A percentile compares a stretch with the other conserved stretches of the same genome.
Evolutionary conservation across 2,113 vertebrate genomes (phyloP).

Genomic region (Microcebus lehilahytsara): DNA sequence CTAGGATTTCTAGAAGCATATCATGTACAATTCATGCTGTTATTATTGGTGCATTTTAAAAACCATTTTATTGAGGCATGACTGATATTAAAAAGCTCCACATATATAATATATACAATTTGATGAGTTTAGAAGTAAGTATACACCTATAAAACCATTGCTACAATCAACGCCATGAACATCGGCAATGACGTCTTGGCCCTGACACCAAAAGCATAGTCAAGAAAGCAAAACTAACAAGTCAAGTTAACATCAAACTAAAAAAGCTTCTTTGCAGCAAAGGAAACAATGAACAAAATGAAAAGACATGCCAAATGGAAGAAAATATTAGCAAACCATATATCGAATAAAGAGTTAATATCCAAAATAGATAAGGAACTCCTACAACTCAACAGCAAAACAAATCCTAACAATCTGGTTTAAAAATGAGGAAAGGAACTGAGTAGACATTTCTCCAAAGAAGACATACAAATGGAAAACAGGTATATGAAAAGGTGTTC

Average conservation of each 20-base stretch:
- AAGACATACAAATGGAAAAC: not conserved
- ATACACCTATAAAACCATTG: not conserved
- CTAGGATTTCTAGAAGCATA: not conserved
- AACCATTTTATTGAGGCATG: not conserved
- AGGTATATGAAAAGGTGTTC: not conserved
- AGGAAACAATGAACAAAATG: not conserved
- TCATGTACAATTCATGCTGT: not conserved
- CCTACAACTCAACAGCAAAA: not conserved
- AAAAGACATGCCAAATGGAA: not conserved
- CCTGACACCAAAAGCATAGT: not conserved
- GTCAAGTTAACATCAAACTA: not conserved
- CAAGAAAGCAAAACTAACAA: constrained; percentile 5
- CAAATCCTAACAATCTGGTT: not conserved
- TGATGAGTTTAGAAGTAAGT: not conserved
- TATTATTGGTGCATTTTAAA: not conserved
- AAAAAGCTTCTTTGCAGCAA: not conserved
- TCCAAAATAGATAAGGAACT: not conserved
- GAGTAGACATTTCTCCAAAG: not conserved
- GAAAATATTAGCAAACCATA: not conserved
- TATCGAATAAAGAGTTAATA: not conserved
- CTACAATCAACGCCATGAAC: not conserved
- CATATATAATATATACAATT: not conserved
- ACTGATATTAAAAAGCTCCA: not conserved
- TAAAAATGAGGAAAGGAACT: not conserved
- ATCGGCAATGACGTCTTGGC: not conserved